Evolutionary conservation across 2,888 invertebrate genomes (phyloP).

Genomic region (Tetanocera ferruginea): DNA sequence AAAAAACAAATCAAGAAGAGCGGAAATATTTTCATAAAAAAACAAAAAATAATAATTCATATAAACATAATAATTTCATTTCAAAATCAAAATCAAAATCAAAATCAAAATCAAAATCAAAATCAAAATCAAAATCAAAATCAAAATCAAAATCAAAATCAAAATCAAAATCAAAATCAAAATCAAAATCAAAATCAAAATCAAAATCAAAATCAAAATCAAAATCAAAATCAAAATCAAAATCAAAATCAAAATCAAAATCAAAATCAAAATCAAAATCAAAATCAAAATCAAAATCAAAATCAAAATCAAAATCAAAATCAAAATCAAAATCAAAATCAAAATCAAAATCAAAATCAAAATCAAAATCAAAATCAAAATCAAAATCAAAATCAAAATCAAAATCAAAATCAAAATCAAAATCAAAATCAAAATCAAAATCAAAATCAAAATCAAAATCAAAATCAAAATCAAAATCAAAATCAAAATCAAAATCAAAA

Average conservation of each 20-base stretch:
- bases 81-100: neutral
- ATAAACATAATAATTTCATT: neutral
- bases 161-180: neutral
- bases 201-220: neutral
- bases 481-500: neutral
- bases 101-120: neutral
- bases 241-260: neutral
- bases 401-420: neutral
- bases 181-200: neutral
- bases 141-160: neutral
- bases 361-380: neutral
- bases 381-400: neutral
- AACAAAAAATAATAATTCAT: neutral
- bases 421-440: neutral
- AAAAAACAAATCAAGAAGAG: neutral
- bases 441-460: neutral
- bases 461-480: neutral
- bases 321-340: neutral
- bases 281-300: neutral
- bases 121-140: neutral
- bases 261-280: neutral
- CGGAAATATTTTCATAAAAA: neutral
- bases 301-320: neutral
- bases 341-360: neutral
- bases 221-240: neutral